These are phyloP conservation scores for Nyctibius bracteatus DNA, from an alignment of 2,113 vertebrate species.

Conservation along the genomic window DNA sequence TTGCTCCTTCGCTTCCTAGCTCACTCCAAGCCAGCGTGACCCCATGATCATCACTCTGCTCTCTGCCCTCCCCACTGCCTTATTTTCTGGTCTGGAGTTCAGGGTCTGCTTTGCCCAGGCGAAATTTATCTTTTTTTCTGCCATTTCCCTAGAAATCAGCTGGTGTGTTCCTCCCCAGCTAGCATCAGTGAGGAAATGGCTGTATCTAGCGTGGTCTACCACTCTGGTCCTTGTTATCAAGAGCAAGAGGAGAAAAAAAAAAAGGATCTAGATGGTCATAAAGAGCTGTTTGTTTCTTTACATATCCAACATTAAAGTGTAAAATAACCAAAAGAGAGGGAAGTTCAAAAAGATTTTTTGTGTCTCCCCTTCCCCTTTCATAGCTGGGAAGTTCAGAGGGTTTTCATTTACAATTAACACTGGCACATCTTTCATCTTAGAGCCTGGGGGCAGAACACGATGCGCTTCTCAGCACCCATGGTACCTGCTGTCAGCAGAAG, in stretches of 20 bases:
- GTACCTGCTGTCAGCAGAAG: background rate
- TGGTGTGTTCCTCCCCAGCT: background rate
- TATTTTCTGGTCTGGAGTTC: background rate
- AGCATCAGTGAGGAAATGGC: background rate
- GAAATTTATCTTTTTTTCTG: background rate
- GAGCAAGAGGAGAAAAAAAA: background rate
- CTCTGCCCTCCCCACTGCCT: background rate
- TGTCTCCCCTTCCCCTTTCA: background rate
- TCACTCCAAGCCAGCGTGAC: rapidly evolving
- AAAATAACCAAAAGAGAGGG: background rate
- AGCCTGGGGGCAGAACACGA: background rate
- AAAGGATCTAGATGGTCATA: too few species aligned
- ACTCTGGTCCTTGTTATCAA: background rate
- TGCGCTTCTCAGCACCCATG: background rate
- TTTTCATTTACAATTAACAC: background rate
- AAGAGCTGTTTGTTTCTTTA: background rate
- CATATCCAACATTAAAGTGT: background rate
- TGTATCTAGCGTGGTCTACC: background rate
- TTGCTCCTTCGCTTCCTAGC: background rate
- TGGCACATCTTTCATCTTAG: background rate
- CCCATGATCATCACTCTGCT: background rate
- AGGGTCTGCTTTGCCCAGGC: background rate
- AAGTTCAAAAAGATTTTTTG: background rate
- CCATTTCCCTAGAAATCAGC: background rate
- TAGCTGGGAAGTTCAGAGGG: background rate